phyloP scores from a whole-genome alignment of 2,113 vertebrate genomes.

The Callocephalon fimbriatum region DNA sequence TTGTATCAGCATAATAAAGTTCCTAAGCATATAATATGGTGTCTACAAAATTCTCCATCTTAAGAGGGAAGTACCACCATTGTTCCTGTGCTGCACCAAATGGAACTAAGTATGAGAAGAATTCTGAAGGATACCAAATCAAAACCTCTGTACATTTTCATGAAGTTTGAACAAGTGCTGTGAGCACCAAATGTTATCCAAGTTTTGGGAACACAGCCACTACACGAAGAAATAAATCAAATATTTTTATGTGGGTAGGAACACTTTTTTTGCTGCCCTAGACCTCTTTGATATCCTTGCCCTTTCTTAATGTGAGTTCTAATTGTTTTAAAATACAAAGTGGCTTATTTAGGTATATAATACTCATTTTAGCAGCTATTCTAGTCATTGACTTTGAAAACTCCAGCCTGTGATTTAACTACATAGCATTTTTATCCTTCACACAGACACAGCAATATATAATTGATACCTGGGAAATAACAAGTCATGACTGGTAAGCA shows the following conservation, averaged over 20 bases:
- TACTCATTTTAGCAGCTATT: neutral
- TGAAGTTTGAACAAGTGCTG: neutral
- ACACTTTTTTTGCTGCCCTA: neutral
- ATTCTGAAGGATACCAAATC: neutral
- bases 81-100: neutral
- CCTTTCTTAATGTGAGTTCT: neutral
- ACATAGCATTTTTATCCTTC: neutral
- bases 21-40: neutral
- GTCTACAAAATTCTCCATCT: neutral
- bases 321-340: neutral
- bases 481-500: constrained; percentile 45
- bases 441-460: neutral
- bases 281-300: neutral
- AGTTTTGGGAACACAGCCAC: neutral
- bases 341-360: neutral
- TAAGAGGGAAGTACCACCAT: neutral
- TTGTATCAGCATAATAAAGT: neutral
- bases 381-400: neutral
- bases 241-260: neutral
- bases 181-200: neutral
- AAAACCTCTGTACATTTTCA: neutral
- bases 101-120: neutral
- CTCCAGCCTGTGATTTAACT: neutral
- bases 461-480: neutral
- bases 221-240: rapidly evolving